Base-by-base conservation (phyloP, 2,797 vertebrate species). In the Oreochromis mossambicus region DNA sequence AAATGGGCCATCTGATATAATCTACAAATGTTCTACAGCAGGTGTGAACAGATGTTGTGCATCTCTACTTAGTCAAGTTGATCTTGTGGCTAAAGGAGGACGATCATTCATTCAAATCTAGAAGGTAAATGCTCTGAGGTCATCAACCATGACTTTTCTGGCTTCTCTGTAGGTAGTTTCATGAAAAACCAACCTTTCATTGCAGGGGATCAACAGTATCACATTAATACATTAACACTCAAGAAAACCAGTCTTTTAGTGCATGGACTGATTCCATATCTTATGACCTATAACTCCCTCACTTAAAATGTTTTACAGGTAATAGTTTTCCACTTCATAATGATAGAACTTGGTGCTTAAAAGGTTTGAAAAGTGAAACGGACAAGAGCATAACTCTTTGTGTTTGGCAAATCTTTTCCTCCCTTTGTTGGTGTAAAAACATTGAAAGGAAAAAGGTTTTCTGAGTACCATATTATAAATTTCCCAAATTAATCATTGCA, bases 1-100 rank as follows among this genome's bases (percentile, higher is more conserved):
- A 85, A 70, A 84, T 85, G 21, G 43, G 91, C 7, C 83, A 94
- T 87, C 54, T 58, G 91, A 95, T 95, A n/a, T 80, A 41, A 75
- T 32, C 50, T 86, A 14, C 46, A 94, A 92, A 96, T 95, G 93
- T 95, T 86, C 83, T 90, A 88, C 82, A 88, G 92, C 91, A 93
- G 76, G 89, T 95, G 92, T 90, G 88, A 91, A 79, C 92, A 89
- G 92, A 93, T 87, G 89, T 88, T 85, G 50, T 73, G 58, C 63
- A 21, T 80, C 36, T 56, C 48, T 43, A 66, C 58, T 70, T 29
- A 85, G 63, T 43, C 70, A 66, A 26, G 56, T 85, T 84, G 89
- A 86, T 85, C 82, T 85, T 43, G 13, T 9, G 32, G 21, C 82
- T 46, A 61, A 21, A 85, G 75, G 15, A 51, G 48, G 87, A 87